Base-by-base conservation (phyloP, 2,113 vertebrate genomes). In the Gallinago media region DNA sequence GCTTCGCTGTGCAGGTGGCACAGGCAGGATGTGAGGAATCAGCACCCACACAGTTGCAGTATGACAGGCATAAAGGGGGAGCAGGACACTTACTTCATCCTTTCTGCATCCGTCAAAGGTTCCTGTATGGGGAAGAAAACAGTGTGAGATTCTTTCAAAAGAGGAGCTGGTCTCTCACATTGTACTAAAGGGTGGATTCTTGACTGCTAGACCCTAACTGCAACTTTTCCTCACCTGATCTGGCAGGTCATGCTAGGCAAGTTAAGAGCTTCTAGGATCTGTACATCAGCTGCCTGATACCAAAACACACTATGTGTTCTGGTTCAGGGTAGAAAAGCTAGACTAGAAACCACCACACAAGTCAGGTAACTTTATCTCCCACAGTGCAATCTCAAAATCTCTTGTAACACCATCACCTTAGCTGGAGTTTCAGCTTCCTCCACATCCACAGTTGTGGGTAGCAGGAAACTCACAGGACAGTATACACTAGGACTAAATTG, bases 81-180 rank as follows among this genome's bases (percentile, higher is more conserved):
- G 49, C 67, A 89, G 40, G 78, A 73, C 75, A 99, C 99, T 99
- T 97, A 99, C 99, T 98, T 99, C 98, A 99, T 99, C 96, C 98
- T 98, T 97, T 99, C 99, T 6, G 98, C 97, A 73, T 99, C 99
- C 22, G 99, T 99, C 95, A 99, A 92, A 20, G 97, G 89, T 44
- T 99, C 99, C 99, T 99, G 97, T 67, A 97, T 94, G 92, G 97
- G 89, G 98, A 96, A 91, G 49, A 98, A 96, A 87, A 94, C n/a
- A 97, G 77, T 65, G 26, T 96, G 88, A 98, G 93, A 79, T 89
- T 87, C 36, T 93, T 74, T 92, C 74, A 84, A 62, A 83, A 52
- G 13, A 88, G 18, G 32, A 71, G 29, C 1, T 55, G 25, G n/a
- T 88, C 36, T 78, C 67, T 88, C 73, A 67, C 11, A 47, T 52